Evolutionary conservation across 2,888 invertebrate genomes (phyloP).

Genomic region (Megalurothrips usitatus): DNA sequence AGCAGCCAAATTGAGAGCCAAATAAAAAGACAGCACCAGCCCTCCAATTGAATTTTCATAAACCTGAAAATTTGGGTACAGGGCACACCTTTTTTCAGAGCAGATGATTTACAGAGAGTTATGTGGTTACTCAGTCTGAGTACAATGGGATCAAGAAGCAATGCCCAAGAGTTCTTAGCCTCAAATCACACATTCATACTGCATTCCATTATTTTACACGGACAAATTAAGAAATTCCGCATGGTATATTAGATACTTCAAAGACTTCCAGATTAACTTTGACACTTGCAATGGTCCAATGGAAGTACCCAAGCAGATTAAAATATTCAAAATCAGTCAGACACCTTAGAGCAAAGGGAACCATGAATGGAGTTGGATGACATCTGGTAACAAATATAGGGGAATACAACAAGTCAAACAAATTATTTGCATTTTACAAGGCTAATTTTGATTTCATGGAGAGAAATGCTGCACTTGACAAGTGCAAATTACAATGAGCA

Average conservation of each 20-base stretch:
- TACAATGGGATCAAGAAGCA: background rate
- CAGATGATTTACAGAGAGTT: too few relatives aligned
- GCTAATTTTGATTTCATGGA: background rate
- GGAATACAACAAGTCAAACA: background rate
- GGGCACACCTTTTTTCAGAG: background rate
- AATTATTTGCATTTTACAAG: background rate
- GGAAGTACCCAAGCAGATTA: background rate
- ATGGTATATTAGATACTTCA: background rate
- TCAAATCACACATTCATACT: background rate
- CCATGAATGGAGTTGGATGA: background rate
- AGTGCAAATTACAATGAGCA: constrained; percentile 7
- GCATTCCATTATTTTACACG: background rate
- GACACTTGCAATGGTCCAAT: background rate
- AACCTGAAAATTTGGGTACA: background rate
- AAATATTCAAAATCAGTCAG: constrained; percentile 5
- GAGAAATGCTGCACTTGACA: background rate
- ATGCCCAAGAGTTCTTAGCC: background rate
- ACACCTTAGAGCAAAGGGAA: background rate
- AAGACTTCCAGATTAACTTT: background rate
- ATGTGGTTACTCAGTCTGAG: too few relatives aligned
- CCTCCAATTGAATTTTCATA: background rate
- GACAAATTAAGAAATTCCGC: background rate
- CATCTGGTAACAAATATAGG: background rate
- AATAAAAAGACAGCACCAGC: background rate
- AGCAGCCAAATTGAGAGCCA: background rate